Evolutionary conservation across 2,797 vertebrate species (phyloP).

Genomic region (Leptodactylus fallax): DNA sequence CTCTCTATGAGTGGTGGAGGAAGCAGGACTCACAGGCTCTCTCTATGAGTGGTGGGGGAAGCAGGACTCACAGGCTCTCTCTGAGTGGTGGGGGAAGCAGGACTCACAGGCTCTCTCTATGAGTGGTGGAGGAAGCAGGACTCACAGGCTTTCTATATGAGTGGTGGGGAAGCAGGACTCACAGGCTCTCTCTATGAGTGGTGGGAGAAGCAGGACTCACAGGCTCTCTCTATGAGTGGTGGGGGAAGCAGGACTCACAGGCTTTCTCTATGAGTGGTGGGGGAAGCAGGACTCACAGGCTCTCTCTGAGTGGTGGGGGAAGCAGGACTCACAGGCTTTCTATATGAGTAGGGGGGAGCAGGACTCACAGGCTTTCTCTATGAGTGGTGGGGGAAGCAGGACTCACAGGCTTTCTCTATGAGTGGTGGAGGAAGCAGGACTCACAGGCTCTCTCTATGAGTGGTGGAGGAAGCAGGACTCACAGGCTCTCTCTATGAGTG

Average conservation of each 20-base stretch:
- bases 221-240: background rate
- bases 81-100: background rate
- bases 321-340: background rate
- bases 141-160: background rate
- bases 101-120: background rate
- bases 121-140: too few species aligned
- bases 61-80: too few species aligned
- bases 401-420: background rate
- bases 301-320: background rate
- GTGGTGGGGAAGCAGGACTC: background rate
- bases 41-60: background rate
- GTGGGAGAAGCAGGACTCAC: too few species aligned
- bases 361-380: background rate
- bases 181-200: background rate
- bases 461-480: background rate
- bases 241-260: background rate
- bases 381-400: background rate
- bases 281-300: too few species aligned
- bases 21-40: background rate
- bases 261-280: background rate
- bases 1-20: background rate
- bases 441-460: background rate
- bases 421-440: too few species aligned
- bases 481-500: background rate
- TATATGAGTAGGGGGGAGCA: too few species aligned